These are phyloP conservation scores for Brachynemurus nebulosus DNA, from an alignment of 2,888 invertebrate species.

Conservation along the genomic window DNA sequence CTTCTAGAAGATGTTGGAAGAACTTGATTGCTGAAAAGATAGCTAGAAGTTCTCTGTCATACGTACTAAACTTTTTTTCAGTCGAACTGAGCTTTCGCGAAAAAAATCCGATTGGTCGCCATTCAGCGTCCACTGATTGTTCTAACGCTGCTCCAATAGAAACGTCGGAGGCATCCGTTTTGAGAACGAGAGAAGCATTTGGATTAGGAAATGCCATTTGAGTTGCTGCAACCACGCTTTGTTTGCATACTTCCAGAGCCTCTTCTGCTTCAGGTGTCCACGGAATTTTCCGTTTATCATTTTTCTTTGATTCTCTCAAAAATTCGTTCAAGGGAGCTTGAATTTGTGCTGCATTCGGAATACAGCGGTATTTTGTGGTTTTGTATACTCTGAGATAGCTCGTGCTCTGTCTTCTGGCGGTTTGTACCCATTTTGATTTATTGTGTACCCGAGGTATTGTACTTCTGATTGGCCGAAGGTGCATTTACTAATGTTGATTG, in stretches of 20 bases:
- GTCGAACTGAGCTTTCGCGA: background rate
- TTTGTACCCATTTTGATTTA: background rate
- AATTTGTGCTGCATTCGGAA: background rate
- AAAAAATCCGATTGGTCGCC: background rate
- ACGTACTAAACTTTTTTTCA: background rate
- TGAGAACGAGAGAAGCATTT: background rate
- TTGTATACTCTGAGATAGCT: background rate
- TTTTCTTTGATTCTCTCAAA: background rate
- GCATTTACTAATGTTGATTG: slow-evolving; percentile 4
- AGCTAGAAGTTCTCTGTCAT: background rate
- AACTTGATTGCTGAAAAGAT: background rate
- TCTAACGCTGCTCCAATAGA: background rate
- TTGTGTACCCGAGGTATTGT: background rate
- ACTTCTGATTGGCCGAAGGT: background rate
- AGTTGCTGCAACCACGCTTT: background rate
- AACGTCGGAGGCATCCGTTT: background rate
- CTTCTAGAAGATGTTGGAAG: background rate
- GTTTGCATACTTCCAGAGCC: background rate
- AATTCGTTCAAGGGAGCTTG: background rate
- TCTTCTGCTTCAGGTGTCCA: background rate
- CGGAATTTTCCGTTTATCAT: background rate
- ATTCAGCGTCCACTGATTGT: background rate
- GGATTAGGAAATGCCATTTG: background rate
- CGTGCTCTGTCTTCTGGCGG: background rate
- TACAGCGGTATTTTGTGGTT: background rate